Evolutionary conservation across 2,113 vertebrate genomes (phyloP).

Genomic region (Sylvia atricapilla): DNA sequence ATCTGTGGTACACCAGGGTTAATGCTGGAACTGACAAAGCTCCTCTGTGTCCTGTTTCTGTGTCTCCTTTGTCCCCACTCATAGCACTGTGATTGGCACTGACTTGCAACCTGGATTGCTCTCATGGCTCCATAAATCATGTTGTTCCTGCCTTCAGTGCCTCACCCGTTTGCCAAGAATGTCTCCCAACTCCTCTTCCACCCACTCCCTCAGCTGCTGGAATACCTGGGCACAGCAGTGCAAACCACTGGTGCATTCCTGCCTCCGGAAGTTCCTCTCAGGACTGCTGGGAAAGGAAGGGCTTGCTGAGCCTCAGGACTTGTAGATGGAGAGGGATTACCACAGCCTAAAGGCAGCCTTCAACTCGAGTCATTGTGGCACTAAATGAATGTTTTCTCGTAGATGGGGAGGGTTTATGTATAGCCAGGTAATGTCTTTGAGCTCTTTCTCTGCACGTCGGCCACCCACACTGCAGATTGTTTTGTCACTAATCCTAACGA

Average conservation of each 20-base stretch:
- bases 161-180: not conserved
- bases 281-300: not conserved
- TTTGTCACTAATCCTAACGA: not conserved
- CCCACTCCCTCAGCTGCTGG: not conserved
- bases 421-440: not conserved
- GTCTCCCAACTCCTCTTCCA: not conserved
- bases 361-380: not conserved
- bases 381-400: not conserved
- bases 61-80: not conserved
- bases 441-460: not conserved
- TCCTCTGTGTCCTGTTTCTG: not conserved
- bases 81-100: not conserved
- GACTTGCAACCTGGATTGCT: not conserved
- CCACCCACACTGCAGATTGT: not conserved
- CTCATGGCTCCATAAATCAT: accelerated
- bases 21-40: not conserved
- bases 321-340: not conserved
- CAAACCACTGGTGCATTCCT: not conserved
- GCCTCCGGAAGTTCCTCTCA: not conserved
- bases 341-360: not conserved
- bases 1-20: not conserved
- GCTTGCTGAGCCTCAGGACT: not conserved
- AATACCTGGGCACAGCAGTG: not conserved
- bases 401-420: not conserved
- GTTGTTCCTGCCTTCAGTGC: not conserved